A percentile compares a stretch with the other conserved stretches of the same genome.
Conservation (phyloP, 2,113 vertebrate species). For the Oreocharis arfaki region DNA sequence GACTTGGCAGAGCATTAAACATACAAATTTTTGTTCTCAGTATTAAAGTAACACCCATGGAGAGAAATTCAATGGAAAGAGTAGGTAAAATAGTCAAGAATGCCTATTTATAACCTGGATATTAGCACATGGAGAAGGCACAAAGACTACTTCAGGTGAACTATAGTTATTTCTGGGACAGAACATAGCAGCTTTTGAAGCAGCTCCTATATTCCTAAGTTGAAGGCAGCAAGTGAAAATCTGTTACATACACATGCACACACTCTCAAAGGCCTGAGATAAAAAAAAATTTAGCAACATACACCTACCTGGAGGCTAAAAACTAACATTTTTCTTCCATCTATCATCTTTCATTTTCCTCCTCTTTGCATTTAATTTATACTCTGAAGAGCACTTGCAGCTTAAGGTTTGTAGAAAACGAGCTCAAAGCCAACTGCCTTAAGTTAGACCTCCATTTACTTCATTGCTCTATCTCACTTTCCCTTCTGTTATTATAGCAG, state of each 20-base stretch:
- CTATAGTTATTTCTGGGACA: background rate
- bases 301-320: background rate
- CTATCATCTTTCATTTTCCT: background rate
- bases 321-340: background rate
- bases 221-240: slow-evolving; percentile 7
- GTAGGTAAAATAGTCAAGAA: background rate
- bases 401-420: background rate
- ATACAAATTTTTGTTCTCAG: background rate
- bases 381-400: background rate
- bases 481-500: background rate
- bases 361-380: background rate
- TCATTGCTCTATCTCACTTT: background rate
- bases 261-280: background rate
- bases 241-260: background rate
- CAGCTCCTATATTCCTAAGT: background rate
- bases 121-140: background rate
- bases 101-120: background rate
- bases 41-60: background rate
- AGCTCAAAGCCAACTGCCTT: background rate
- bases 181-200: background rate
- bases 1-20: background rate
- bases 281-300: background rate
- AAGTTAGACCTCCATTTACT: background rate
- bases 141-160: background rate
- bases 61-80: background rate